phyloP scores from a whole-genome alignment of 2,113 vertebrate species.

The Peromyscus polionotus region DNA sequence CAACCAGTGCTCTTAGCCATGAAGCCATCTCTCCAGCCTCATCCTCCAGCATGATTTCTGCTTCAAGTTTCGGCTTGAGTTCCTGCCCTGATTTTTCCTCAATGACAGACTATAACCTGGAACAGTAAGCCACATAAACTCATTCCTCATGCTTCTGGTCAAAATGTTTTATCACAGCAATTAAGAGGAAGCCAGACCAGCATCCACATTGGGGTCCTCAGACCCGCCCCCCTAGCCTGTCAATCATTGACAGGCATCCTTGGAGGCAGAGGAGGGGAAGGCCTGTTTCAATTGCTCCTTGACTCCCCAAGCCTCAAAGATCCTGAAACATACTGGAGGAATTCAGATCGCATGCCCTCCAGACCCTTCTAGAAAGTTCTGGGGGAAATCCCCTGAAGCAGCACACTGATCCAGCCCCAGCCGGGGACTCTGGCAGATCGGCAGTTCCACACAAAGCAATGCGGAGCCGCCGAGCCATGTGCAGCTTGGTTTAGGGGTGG shows the following conservation, averaged over 20 bases:
- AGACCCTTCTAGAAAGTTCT: neutral
- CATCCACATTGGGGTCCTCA: neutral
- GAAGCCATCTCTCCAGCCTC: neutral
- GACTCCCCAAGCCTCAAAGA: neutral
- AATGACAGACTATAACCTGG: no score
- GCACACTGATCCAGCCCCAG: fast-evolving
- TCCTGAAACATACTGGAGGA: neutral
- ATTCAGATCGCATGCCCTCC: no score
- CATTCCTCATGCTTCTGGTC: neutral
- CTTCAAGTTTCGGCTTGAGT: neutral
- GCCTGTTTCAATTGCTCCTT: neutral
- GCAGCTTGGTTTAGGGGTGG: fast-evolving
- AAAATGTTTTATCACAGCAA: neutral
- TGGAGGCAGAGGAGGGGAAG: neutral
- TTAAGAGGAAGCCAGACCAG: neutral
- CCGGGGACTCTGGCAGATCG: fast-evolving
- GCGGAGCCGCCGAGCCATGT: fast-evolving
- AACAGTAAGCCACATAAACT: neutral
- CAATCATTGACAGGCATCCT: fast-evolving
- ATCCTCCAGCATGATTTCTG: neutral
- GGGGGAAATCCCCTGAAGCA: neutral
- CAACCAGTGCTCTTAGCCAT: neutral
- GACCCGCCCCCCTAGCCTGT: neutral
- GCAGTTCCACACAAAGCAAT: fast-evolving
- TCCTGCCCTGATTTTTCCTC: neutral